phyloP scores from a whole-genome alignment of 2,888 invertebrate genomes.

The Drosophila ochracea region DNA sequence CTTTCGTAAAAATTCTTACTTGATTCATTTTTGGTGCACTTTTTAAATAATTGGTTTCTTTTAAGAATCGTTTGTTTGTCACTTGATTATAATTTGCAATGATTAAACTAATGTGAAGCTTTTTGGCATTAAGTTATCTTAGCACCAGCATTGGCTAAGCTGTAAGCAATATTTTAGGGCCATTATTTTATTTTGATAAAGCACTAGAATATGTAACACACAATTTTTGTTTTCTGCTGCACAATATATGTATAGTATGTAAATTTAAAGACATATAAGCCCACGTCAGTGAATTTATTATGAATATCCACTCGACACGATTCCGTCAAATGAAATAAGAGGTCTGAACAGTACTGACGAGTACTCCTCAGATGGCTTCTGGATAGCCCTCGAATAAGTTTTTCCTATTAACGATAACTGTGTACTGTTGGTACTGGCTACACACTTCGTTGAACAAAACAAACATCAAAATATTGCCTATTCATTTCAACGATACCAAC shows the following conservation, averaged over 20 bases:
- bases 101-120: conserved; percentile 6
- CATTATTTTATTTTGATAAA: conserved; percentile 66
- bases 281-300: conserved; percentile 85
- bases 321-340: conserved; percentile 86
- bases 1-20: conserved; percentile 30
- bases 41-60: conserved; percentile 6
- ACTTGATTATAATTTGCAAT: conserved; percentile 26
- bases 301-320: conserved; percentile 86
- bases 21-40: conserved; percentile 41
- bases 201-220: conserved; percentile 73
- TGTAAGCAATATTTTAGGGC: conserved; percentile 44
- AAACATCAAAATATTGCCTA: conserved; percentile 77
- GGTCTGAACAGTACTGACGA: conserved; percentile 86
- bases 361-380: conserved; percentile 86
- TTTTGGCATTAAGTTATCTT: conserved; percentile 28
- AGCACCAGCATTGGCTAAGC: conserved; percentile 35
- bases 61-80: conserved; percentile 16
- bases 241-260: conserved; percentile 78
- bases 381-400: conserved; percentile 86
- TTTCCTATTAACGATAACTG: conserved; percentile 83
- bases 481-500: conserved; percentile 62
- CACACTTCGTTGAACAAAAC: conserved; percentile 77
- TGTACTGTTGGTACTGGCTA: conserved; percentile 79
- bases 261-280: conserved; percentile 82
- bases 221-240: conserved; percentile 69